phyloP scores from a whole-genome alignment of 2,113 vertebrate genomes.

The Chinchilla lanigera region DNA sequence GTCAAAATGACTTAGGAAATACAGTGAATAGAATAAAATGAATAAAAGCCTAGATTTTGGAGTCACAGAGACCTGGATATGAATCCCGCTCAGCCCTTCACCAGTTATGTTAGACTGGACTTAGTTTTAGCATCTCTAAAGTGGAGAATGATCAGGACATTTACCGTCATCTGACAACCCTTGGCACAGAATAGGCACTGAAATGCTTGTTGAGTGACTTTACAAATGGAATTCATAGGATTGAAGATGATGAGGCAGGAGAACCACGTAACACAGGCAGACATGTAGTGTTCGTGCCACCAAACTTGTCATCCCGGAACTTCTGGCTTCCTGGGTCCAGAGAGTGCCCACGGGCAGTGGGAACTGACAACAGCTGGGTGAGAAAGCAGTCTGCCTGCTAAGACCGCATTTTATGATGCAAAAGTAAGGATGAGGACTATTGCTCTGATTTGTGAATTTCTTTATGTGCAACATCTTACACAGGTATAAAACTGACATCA shows the following conservation, averaged over 20 bases:
- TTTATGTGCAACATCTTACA: constrained; percentile 51
- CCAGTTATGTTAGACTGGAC: not conserved
- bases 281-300: too few relatives aligned
- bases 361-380: not conserved
- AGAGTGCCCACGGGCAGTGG: fast-evolving
- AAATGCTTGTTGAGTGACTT: not conserved
- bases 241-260: fast-evolving
- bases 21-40: too few relatives aligned
- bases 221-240: not conserved
- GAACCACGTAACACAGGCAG: not conserved
- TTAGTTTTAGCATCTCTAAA: not conserved
- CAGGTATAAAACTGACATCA: constrained; percentile 19
- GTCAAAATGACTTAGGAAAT: not conserved
- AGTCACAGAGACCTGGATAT: not conserved
- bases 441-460: constrained; percentile 61
- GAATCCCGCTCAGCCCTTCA: not conserved
- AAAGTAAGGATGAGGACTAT: not conserved
- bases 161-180: fast-evolving
- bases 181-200: not conserved
- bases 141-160: not conserved
- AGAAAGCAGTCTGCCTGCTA: not conserved
- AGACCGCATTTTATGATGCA: not conserved
- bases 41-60: not conserved
- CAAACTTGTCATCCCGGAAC: fast-evolving
- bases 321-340: not conserved